Evolutionary conservation across 1,140 invertebrate species (phyloP).

Genomic region (Lepidostoma basale): DNA sequence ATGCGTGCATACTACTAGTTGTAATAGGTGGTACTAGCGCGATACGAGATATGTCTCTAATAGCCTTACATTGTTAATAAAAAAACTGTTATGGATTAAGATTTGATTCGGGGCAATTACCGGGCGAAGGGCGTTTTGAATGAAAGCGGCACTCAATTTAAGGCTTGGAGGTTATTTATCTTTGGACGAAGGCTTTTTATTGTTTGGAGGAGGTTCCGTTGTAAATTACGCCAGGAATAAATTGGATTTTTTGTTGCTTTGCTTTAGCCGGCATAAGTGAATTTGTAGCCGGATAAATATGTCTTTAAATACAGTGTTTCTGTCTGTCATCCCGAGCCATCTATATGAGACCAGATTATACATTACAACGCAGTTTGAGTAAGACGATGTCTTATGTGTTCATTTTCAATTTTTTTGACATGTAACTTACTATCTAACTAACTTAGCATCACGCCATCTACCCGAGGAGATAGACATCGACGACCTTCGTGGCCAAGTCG

Average conservation of each 20-base stretch:
- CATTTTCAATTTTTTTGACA: too few relatives aligned
- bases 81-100: not conserved
- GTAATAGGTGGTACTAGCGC: not conserved
- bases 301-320: too few relatives aligned
- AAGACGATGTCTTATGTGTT: too few relatives aligned
- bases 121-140: not conserved
- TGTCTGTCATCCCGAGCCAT: too few relatives aligned
- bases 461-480: too few relatives aligned
- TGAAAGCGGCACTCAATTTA: slow-evolving; percentile 6
- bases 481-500: too few relatives aligned
- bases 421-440: too few relatives aligned
- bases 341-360: too few relatives aligned
- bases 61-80: not conserved
- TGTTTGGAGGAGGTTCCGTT: not conserved
- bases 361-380: too few relatives aligned
- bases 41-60: not conserved
- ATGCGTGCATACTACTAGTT: not conserved
- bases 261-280: not conserved
- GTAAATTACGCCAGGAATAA: not conserved
- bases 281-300: not conserved
- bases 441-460: too few relatives aligned
- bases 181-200: not conserved
- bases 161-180: not conserved
- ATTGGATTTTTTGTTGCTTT: not conserved
- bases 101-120: slow-evolving; percentile 3